These are phyloP conservation scores for Pinctada fucata DNA, from an alignment of 2,888 invertebrate genomes.

Conservation along the genomic window DNA sequence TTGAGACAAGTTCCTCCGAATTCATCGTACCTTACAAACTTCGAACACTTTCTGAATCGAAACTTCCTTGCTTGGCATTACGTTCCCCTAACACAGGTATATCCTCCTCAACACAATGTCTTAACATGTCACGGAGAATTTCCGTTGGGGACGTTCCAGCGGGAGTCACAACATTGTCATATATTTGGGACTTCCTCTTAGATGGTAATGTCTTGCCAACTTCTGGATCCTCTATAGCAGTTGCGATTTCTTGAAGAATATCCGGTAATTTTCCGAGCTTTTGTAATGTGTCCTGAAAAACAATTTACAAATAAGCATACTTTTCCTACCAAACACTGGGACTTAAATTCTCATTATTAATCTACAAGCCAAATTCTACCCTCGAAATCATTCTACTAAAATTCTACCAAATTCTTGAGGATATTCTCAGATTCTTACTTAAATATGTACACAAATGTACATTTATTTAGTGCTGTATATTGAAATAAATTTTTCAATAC, in stretches of 20 bases:
- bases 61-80: constrained; percentile 40
- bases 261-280: constrained; percentile 63
- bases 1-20: constrained; percentile 34
- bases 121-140: constrained; percentile 63
- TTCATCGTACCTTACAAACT: constrained; percentile 29
- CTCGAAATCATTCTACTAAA: no score
- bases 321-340: background rate
- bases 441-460: no score
- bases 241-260: constrained; percentile 62
- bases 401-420: no score
- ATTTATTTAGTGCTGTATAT: no score
- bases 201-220: constrained; percentile 54
- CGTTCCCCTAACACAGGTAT: constrained; percentile 46
- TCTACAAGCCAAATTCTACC: no score
- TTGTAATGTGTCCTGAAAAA: constrained; percentile 55
- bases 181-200: constrained; percentile 66
- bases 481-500: no score
- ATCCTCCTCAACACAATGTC: constrained; percentile 63
- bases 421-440: no score
- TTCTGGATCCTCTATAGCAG: constrained; percentile 64
- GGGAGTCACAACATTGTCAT: constrained; percentile 65
- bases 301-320: background rate
- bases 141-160: constrained; percentile 63
- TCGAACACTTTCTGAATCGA: constrained; percentile 37
- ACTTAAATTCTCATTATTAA: background rate